Evolutionary conservation across 2,113 vertebrate species (phyloP).

Genomic region (Columba livia): DNA sequence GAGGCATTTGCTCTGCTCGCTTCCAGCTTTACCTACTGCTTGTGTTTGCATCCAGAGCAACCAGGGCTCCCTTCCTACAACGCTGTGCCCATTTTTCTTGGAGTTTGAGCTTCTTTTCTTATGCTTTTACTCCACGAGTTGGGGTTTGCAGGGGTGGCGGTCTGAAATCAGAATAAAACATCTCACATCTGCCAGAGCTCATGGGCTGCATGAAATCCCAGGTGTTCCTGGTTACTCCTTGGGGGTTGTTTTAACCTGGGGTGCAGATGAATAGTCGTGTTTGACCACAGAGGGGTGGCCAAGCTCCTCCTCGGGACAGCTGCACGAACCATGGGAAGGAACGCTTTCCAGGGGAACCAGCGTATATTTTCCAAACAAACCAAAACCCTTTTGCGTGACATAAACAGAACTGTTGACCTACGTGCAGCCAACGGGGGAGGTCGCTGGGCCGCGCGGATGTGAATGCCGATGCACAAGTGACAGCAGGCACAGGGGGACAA

Average conservation of each 20-base stretch:
- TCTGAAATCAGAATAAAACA: not conserved
- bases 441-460: rapidly evolving
- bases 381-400: not conserved
- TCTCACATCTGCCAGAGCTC: not conserved
- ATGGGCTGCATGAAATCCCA: not conserved
- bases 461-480: not conserved
- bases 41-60: not conserved
- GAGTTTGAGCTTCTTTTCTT: not conserved
- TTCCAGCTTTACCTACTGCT: constrained; percentile 4
- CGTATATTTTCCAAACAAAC: constrained; percentile 30
- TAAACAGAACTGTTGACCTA: constrained; percentile 12
- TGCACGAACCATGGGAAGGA: not conserved
- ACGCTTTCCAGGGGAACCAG: not conserved
- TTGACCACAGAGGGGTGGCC: not conserved
- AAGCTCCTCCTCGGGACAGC: constrained; percentile 14
- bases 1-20: not conserved
- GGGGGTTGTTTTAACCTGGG: not conserved
- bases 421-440: not conserved
- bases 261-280: not conserved
- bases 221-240: not conserved
- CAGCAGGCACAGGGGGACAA: not conserved
- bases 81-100: not conserved
- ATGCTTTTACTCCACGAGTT: not conserved
- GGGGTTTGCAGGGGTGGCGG: rapidly evolving
- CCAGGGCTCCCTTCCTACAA: not conserved